Base-by-base conservation (phyloP, 2,113 vertebrate species). In the Terrapene triunguis region DNA sequence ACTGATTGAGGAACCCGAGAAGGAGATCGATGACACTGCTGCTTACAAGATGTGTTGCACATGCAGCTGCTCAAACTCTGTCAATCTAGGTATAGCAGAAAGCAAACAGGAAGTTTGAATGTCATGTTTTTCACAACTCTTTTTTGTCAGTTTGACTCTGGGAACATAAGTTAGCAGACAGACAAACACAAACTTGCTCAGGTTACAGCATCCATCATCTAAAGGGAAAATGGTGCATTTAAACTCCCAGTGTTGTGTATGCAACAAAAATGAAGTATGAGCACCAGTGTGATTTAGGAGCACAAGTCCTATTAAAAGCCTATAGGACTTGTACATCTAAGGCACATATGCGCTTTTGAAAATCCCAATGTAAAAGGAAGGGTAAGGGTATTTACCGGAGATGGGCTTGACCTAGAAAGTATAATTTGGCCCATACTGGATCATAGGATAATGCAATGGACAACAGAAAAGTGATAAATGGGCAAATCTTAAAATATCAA, bases 361-460 rank as follows among this genome's bases (percentile, higher is more conserved):
- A 59, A 84, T 0, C 35, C 11, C 50, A 51, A 24, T 3, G 72
- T 3, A 10, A 14, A 5, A 7, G 1, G 11, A 2, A 7, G 4
- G 1, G 0, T n/a, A 51, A 57, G 88, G 59, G 62, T 87, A 53
- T 5, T 44, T 80, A 84, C 87, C 57, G 86, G 80, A 96, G 93
- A 95, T 88, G 50, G 90, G 87, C 78, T 48, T 42, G 51, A 95
- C 79, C 42, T 94, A 84, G 85, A 96, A 92, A 93, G 87, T 72
- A 82, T 13, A 12, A 91, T 29, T 92, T 90, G 90, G 92, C 83
- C 88, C 54, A 38, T 72, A 82, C 57, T 72, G 9, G 1, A 4
- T 50, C 80, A 72, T 94, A 83, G 69, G 74, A 91, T 87, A 89
- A 95, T 93, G 84, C 74, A 92, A 79, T 74, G 88, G 85, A 72